Evolutionary conservation across 2,113 vertebrate species (phyloP).

Genomic region (Phalacrocorax brasilianus): DNA sequence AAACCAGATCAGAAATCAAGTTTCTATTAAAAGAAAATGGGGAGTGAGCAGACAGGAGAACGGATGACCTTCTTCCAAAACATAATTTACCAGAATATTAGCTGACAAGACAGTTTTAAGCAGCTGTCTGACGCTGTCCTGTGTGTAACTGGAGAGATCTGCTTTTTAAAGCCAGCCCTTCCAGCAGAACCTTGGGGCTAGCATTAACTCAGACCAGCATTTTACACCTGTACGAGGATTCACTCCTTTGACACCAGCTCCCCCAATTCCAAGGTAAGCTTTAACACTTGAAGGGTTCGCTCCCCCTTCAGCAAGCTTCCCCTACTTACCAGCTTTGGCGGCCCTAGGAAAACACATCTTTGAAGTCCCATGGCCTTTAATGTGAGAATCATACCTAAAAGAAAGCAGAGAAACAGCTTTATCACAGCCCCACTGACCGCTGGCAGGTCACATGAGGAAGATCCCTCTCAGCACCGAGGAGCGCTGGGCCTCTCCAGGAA

Average conservation of each 20-base stretch:
- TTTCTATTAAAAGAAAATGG: accelerated
- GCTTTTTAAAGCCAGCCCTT: background rate
- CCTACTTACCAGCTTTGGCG: slow-evolving; percentile 90
- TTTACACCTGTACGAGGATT: background rate
- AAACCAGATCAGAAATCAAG: background rate
- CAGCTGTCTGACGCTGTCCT: background rate
- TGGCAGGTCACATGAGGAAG: background rate
- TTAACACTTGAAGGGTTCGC: background rate
- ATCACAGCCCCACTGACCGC: accelerated
- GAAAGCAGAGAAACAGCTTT: background rate
- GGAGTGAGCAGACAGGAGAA: background rate
- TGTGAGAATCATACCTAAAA: slow-evolving; percentile 89
- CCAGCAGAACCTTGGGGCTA: background rate
- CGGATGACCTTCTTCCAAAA: too few relatives aligned
- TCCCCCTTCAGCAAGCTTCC: background rate
- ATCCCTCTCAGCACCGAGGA: background rate
- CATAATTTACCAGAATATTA: background rate
- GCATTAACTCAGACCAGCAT: background rate
- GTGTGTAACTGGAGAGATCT: background rate
- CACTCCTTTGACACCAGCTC: too few relatives aligned
- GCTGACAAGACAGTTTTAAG: background rate
- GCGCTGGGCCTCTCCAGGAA: accelerated
- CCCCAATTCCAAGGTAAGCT: background rate
- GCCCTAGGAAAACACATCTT: slow-evolving; percentile 87
- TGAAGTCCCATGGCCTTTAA: slow-evolving; percentile 87